phyloP scores from a whole-genome alignment of 2,888 invertebrate species.

The Antheraea assamensis region DNA sequence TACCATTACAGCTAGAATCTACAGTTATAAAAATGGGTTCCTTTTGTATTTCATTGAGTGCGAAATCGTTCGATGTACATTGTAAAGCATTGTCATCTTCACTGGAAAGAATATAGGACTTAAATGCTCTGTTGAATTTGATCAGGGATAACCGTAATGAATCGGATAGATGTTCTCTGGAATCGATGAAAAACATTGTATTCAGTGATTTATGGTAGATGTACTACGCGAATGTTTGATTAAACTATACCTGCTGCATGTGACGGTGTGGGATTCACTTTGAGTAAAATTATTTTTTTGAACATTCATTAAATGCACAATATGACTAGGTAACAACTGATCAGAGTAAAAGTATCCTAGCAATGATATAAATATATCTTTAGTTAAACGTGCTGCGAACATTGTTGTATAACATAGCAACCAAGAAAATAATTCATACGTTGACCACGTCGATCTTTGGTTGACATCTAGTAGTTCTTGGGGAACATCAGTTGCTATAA shows the following conservation, averaged over 20 bases:
- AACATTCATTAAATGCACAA: slow-evolving; percentile 54
- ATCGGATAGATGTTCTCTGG: slow-evolving; percentile 42
- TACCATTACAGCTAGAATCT: slow-evolving; percentile 48
- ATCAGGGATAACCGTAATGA: slow-evolving; percentile 35
- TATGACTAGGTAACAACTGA: slow-evolving; percentile 55
- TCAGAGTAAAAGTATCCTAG: slow-evolving; percentile 51
- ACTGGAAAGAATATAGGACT: slow-evolving; percentile 57
- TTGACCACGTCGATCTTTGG: slow-evolving; percentile 43
- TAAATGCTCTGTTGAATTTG: slow-evolving; percentile 43
- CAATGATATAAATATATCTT: slow-evolving; percentile 54
- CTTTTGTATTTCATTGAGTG: slow-evolving; percentile 38
- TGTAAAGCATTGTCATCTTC: slow-evolving; percentile 49
- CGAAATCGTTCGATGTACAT: slow-evolving; percentile 39
- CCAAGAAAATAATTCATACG: slow-evolving; percentile 67
- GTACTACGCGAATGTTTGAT: slow-evolving; percentile 41
- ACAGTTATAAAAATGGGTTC: slow-evolving; percentile 54
- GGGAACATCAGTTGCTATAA: slow-evolving; percentile 36
- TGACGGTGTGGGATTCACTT: slow-evolving; percentile 48
- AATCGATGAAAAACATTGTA: slow-evolving; percentile 51
- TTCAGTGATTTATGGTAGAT: slow-evolving; percentile 40
- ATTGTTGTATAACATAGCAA: slow-evolving; percentile 58
- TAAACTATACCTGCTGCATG: slow-evolving; percentile 55
- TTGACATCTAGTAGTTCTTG: slow-evolving; percentile 43
- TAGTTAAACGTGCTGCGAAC: slow-evolving; percentile 57
- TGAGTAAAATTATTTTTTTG: slow-evolving; percentile 50